These are phyloP conservation scores for Papilio glaucus DNA, from an alignment of 1,140 invertebrate genomes.

Conservation along the genomic window DNA sequence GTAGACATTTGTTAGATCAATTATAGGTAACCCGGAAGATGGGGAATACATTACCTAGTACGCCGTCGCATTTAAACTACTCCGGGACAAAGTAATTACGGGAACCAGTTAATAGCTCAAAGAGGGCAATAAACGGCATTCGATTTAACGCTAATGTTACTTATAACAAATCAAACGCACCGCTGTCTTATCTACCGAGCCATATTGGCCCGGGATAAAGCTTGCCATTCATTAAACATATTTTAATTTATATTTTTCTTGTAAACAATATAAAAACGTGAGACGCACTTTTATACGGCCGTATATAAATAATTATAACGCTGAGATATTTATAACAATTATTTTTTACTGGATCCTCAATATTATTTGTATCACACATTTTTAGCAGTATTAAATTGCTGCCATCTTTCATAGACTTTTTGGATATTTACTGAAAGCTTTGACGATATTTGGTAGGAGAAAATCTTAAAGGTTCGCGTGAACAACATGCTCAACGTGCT, in stretches of 20 bases:
- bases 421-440: too few species aligned
- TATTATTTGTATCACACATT: too few species aligned
- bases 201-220: conserved; percentile 46
- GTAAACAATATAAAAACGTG: too few species aligned
- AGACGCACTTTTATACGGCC: too few species aligned
- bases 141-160: conserved; percentile 45
- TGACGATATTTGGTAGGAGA: too few species aligned
- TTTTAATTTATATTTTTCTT: background rate
- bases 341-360: too few species aligned
- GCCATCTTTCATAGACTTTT: too few species aligned
- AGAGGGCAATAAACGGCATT: conserved; percentile 44
- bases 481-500: too few species aligned
- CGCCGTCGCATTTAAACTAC: background rate
- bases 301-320: too few species aligned
- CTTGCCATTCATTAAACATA: conserved; percentile 25
- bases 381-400: too few species aligned
- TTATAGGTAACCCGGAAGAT: conserved; percentile 23
- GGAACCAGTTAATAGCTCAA: conserved; percentile 41
- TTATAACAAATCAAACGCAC: conserved; percentile 51
- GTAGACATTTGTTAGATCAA: conserved; percentile 1
- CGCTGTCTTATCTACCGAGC: conserved; percentile 43
- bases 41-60: background rate
- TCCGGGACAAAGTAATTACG: conserved; percentile 41
- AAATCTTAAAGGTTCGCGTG: too few species aligned
- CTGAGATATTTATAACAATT: too few species aligned